phyloP scores from a whole-genome alignment of 2,113 vertebrate genomes.

The Notothenia coriiceps region DNA sequence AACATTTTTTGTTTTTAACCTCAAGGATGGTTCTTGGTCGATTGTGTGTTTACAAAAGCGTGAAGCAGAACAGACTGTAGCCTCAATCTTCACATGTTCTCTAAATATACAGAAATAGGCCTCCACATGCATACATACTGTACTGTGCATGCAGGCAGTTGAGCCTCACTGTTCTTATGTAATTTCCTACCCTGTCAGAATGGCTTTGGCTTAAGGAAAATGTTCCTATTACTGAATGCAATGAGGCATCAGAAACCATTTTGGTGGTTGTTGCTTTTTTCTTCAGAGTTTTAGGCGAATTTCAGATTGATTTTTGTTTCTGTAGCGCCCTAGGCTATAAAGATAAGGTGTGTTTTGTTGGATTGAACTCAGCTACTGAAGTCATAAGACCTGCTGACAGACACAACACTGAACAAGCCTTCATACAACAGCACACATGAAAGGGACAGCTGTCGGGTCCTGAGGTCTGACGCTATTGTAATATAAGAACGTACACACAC shows the following conservation, averaged over 20 bases:
- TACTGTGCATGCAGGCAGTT: slow-evolving; percentile 2
- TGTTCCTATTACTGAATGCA: slow-evolving; percentile 17
- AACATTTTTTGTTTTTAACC: background rate
- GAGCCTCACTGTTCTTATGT: slow-evolving; percentile 5
- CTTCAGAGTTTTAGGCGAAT: background rate
- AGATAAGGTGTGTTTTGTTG: slow-evolving; percentile 1
- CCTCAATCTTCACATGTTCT: slow-evolving; percentile 5
- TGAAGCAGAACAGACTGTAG: background rate
- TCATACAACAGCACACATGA: slow-evolving; percentile 40
- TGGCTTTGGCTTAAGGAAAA: slow-evolving; percentile 18
- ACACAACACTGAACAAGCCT: slow-evolving; percentile 37
- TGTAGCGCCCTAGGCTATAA: background rate
- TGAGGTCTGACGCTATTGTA: slow-evolving; percentile 45
- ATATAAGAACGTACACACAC: slow-evolving; percentile 28
- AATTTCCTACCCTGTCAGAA: slow-evolving; percentile 12
- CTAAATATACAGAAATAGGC: slow-evolving; percentile 3
- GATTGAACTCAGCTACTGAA: slow-evolving; percentile 38
- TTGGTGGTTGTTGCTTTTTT: slow-evolving; percentile 19
- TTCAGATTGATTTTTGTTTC: slow-evolving; percentile 9
- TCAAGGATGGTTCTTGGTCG: background rate
- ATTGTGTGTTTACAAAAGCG: slow-evolving; percentile 12
- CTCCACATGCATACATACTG: background rate
- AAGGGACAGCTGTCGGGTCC: slow-evolving; percentile 60
- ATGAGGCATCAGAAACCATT: slow-evolving; percentile 17
- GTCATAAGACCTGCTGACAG: slow-evolving; percentile 65